Conservation (phyloP, 2,797 vertebrate species). For the Acrossocheilus fasciatus region DNA sequence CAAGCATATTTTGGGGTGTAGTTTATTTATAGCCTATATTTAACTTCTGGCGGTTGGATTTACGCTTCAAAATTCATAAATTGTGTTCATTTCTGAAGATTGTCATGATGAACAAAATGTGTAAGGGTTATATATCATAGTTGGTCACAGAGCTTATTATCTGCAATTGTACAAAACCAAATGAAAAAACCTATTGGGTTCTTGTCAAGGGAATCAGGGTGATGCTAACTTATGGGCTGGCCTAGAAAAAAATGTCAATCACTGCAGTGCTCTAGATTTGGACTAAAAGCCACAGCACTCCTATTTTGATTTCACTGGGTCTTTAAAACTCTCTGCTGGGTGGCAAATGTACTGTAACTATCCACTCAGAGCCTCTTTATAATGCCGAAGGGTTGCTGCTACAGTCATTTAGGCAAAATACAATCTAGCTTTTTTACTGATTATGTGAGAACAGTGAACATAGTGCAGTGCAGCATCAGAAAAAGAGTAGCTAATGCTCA, state of each 20-base stretch:
- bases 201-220: not conserved
- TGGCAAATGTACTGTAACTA: not conserved
- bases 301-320: not conserved
- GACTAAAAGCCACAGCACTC: not conserved
- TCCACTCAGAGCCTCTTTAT: not conserved
- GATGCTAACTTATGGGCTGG: not conserved
- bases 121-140: not conserved
- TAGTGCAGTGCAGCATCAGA: constrained; percentile 34
- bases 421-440: constrained; percentile 11
- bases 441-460: constrained; percentile 20
- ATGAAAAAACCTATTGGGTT: not conserved
- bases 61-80: not conserved
- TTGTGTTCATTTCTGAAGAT: not conserved
- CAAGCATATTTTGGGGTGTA: not conserved
- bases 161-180: not conserved
- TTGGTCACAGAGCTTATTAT: not conserved
- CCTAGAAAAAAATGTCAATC: not conserved
- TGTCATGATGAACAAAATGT: not conserved
- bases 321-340: constrained; percentile 5
- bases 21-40: not conserved
- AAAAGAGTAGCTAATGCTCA: constrained; percentile 39
- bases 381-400: not conserved
- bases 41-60: not conserved
- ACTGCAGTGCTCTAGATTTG: not conserved
- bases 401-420: not conserved